A percentile compares a stretch with the other conserved stretches of the same genome.
phyloP scores from a whole-genome alignment of 2,113 vertebrate species.

The Rhabdomys dilectus region DNA sequence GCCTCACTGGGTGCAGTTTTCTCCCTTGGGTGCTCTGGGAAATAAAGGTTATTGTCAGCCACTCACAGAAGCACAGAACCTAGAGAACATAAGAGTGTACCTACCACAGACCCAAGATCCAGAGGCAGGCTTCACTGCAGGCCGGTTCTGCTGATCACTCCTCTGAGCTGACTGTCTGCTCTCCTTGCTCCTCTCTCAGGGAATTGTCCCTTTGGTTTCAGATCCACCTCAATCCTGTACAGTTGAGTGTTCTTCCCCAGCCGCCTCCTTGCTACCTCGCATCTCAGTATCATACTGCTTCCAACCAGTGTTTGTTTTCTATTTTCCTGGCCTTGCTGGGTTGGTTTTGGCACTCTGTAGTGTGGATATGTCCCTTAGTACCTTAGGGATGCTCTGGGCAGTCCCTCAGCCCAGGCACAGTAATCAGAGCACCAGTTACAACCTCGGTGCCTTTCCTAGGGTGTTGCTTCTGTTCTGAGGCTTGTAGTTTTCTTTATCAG shows the following conservation, averaged over 20 bases:
- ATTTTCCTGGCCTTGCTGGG: neutral
- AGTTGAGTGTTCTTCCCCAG: neutral
- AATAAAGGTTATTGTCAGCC: neutral
- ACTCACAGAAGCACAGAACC: conserved; percentile 12
- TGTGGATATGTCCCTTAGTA: neutral
- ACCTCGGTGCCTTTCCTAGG: neutral
- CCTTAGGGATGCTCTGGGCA: neutral
- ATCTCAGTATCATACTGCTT: neutral
- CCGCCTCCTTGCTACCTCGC: neutral
- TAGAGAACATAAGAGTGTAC: neutral
- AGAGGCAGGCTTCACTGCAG: neutral
- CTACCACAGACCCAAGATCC: neutral
- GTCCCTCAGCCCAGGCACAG: neutral
- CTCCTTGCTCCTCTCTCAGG: neutral
- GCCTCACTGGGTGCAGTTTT: neutral
- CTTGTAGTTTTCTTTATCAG: neutral
- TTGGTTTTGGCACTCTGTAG: neutral
- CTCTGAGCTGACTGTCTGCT: neutral
- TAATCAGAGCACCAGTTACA: neutral
- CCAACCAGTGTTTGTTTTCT: neutral
- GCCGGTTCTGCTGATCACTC: neutral
- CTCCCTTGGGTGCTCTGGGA: neutral
- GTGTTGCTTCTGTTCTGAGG: neutral
- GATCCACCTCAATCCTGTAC: neutral
- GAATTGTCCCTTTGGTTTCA: neutral